Evolutionary conservation across 2,888 invertebrate genomes (phyloP), one percentile per base, ranked within the genome.

Genomic region (Erpobdella octoculata): DNA sequence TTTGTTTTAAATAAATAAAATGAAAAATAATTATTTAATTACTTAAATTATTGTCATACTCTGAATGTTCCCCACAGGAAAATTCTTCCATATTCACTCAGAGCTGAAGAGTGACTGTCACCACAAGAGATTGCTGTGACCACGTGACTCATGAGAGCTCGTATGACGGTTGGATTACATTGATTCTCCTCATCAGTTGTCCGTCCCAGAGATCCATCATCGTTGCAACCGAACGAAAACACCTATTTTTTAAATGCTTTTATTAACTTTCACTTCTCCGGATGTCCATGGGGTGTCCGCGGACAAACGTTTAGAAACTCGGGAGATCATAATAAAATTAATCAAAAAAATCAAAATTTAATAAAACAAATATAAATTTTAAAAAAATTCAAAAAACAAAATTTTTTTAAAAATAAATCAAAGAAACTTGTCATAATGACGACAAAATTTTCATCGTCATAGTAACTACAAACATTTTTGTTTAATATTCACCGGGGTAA

Each of bases 1-100:
- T 46, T 18, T 46, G 2, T 46, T 1, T 3, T 21, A 46, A 46
- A 46, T 46, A 46, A 46, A 46, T 46, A 21, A 46, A 46, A 21
- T 5, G 21, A 46, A n/a, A 46, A 46, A n/a, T 3, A 46, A 46
- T n/a, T n/a, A n/a, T 3, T n/a, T 46, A 3, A n/a, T 21, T n/a
- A 46, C 2, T 46, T n/a, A 46, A n/a, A 46, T n/a, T 46, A 15
- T 37, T 31, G n/a, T 69, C 71, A 71, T 12, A 75, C 92, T 81
- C 95, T 87, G 81, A 97, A 95, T n/a, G 92, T 90, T 0, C 97
- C 97, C 94, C 96, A 94, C 0, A 91, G 90, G 81, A 89, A 94
- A 0, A 94, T 92, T 71, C 89, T 86, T 0, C 96, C 96, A 81
- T 90, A 89, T 65, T 89, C 88, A 4, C 93, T 86, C 62, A 98